Percentiles rank a stretch among this genome's conserved stretches.
phyloP scores from a whole-genome alignment of 30 jellyfish, hydroid and myxozoan genomes.

The Hydra vulgaris region DNA sequence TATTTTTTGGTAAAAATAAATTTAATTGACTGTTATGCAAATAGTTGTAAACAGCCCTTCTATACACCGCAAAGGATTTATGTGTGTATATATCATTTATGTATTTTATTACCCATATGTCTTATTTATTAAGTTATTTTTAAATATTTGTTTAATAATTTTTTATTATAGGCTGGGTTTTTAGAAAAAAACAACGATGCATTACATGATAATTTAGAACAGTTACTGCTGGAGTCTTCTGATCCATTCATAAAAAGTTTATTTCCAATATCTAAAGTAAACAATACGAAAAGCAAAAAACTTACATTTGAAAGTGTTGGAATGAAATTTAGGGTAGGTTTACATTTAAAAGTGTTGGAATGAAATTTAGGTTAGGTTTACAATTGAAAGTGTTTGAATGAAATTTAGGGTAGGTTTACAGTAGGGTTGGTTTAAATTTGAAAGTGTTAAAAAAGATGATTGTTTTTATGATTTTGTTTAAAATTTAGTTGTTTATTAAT shows the following conservation, averaged over 20 bases:
- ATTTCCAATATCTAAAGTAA: slow-evolving; percentile 39
- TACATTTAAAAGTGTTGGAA: slow-evolving; percentile 69
- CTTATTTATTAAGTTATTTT: background rate
- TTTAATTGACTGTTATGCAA: too few relatives aligned
- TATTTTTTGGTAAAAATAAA: too few relatives aligned
- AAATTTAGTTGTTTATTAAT: background rate
- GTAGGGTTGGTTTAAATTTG: too few relatives aligned
- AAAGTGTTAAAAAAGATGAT: too few relatives aligned
- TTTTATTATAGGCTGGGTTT: slow-evolving; percentile 53
- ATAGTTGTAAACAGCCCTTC: too few relatives aligned
- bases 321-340: slow-evolving; percentile 70
- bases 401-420: too few relatives aligned
- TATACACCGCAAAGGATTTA: too few relatives aligned
- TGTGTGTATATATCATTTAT: too few relatives aligned
- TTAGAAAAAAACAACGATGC: slow-evolving; percentile 94
- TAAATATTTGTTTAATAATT: too few relatives aligned
- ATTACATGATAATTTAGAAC: slow-evolving; percentile 83
- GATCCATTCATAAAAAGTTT: slow-evolving; percentile 64
- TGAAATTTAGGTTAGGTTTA: slow-evolving; percentile 56
- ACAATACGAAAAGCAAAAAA: slow-evolving; percentile 26
- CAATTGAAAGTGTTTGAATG: too few relatives aligned
- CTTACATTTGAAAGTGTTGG: slow-evolving; percentile 90
- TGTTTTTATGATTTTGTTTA: background rate
- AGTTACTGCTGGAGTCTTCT: slow-evolving; percentile 66
- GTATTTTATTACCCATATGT: too few relatives aligned